Conservation (phyloP, 2,888 invertebrate genomes). For the Patella pellucida region DNA sequence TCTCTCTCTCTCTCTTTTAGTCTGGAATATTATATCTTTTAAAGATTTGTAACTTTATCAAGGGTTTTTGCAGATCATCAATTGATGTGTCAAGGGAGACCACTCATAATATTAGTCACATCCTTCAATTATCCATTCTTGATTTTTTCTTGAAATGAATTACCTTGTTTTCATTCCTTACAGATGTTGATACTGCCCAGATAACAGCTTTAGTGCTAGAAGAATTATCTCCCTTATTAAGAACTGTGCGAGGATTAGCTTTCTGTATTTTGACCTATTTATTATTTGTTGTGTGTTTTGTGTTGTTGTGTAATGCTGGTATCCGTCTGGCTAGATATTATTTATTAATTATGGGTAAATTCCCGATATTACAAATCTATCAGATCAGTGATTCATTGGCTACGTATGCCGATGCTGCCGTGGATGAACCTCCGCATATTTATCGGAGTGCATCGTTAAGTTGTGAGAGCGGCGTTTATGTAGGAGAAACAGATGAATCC, state of each 20-base stretch:
- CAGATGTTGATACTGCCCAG: slow-evolving; percentile 42
- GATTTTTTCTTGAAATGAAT: not conserved
- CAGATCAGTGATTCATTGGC: slow-evolving; percentile 34
- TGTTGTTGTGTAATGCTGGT: slow-evolving; percentile 53
- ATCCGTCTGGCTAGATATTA: slow-evolving; percentile 53
- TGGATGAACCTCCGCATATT: slow-evolving; percentile 38
- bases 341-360: slow-evolving; percentile 47
- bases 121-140: too few relatives aligned
- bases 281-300: slow-evolving; percentile 43
- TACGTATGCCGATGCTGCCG: slow-evolving; percentile 15
- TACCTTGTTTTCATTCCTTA: slow-evolving; percentile 21
- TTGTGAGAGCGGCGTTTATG: slow-evolving; percentile 62
- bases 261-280: slow-evolving; percentile 49
- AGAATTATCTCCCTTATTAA: slow-evolving; percentile 54
- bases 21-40: too few relatives aligned
- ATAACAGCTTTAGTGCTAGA: slow-evolving; percentile 40
- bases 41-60: too few relatives aligned
- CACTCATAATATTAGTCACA: too few relatives aligned
- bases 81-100: too few relatives aligned
- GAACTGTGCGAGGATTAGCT: slow-evolving; percentile 43
- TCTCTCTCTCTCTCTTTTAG: too few relatives aligned
- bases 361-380: slow-evolving; percentile 45
- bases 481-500: slow-evolving; percentile 40
- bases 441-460: slow-evolving; percentile 60
- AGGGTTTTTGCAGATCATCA: too few relatives aligned